Evolutionary conservation across 2,888 invertebrate genomes (phyloP), one percentile per base, ranked within the genome.

Genomic region (Lamellibrachia satsuma): DNA sequence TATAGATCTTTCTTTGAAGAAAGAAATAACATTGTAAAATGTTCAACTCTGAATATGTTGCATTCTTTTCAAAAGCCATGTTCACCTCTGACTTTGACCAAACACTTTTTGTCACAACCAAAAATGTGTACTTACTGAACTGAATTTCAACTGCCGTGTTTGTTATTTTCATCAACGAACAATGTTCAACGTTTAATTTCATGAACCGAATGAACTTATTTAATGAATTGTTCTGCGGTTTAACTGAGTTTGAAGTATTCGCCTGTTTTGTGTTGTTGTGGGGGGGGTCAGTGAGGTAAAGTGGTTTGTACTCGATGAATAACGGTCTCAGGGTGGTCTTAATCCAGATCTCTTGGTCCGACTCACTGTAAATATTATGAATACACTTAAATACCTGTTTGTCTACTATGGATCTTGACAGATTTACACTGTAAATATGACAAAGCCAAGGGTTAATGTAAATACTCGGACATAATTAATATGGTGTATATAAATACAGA

Each of bases 381-480:
- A 1, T 75, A n/a, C 75, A 75, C 75, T 75, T n/a, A 22, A 75
- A n/a, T 22, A 4, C 55, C 55, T 9, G 75, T 75, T 15, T 57
- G 75, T 22, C 22, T 15, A 22, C 75, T 75, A 75, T 22, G 75
- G 75, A 22, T 75, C 15, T 75, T 75, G 75, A 75, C 75, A 75
- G 75, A 75, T 75, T 75, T 75, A 75, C 0, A n/a, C 15, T 75
- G 22, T 75, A 75, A 75, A 22, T 75, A 75, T 75, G 75, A 75
- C 75, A 75, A 75, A 75, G 75, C 75, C 75, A 22, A n/a, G 75
- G 75, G 75, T n/a, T 75, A 22, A 15, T 75, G 75, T 75, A 75
- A 75, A 75, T 75, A 75, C 75, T 75, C 22, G 75, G 75, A 75
- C n/a, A n/a, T n/a, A 75, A 75, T 75, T 75, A 75, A 75, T 75